Conservation (phyloP, 23 tunicate genomes). For the Botrylloides violaceus region DNA sequence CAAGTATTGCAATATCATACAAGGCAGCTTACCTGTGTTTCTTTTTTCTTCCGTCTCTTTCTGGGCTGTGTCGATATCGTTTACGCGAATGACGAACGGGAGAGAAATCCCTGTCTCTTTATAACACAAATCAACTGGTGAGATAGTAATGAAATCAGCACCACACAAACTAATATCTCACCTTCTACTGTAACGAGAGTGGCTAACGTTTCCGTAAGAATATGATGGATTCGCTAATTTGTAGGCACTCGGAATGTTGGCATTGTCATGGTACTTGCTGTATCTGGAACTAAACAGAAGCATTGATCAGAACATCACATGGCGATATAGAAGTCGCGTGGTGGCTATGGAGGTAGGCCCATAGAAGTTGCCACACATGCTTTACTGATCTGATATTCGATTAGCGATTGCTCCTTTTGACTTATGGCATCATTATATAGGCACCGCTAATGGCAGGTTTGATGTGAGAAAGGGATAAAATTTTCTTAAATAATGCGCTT, state of each 20-base stretch:
- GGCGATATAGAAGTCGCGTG: too few relatives aligned
- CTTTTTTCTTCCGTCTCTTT: slow-evolving; percentile 1
- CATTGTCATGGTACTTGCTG: background rate
- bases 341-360: too few relatives aligned
- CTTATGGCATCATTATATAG: too few relatives aligned
- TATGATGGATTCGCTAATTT: slow-evolving; percentile 10
- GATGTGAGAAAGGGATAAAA: too few relatives aligned
- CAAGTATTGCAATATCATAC: too few relatives aligned
- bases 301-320: too few relatives aligned
- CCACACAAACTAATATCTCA: background rate
- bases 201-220: background rate
- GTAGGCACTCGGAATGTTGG: slow-evolving; percentile 11
- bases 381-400: too few relatives aligned
- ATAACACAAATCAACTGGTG: background rate
- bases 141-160: background rate
- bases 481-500: too few relatives aligned
- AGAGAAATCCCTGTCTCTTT: background rate
- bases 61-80: background rate
- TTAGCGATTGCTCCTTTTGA: background rate
- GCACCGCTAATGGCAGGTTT: too few relatives aligned
- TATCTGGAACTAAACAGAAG: too few relatives aligned
- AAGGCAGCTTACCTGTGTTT: slow-evolving; percentile 5
- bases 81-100: background rate
- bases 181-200: slow-evolving; percentile 1
- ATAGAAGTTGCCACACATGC: too few relatives aligned